Evolutionary conservation across 2,113 vertebrate genomes (phyloP), one percentile per base, ranked within the genome.

Genomic region (Pangasianodon hypophthalmus): DNA sequence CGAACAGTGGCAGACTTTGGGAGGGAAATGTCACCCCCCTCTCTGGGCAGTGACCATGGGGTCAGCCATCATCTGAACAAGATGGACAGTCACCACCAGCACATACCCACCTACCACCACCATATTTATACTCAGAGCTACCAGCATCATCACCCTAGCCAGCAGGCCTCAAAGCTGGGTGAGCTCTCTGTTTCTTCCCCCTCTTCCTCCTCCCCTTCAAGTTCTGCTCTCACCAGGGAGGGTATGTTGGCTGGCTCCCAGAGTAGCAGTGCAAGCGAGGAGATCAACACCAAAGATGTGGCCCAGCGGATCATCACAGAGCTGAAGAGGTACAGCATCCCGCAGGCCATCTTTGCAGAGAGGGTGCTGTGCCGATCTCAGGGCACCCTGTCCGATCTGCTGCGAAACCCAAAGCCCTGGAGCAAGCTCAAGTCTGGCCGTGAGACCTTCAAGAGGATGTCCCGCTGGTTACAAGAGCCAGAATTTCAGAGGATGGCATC

Each of bases 371-470:
- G 96, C 89, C 92, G 97, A 90, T 97, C 97, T 86, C 97, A 97
- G 93, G 97, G 97, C 88, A 97, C 97, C 0, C 94, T 97, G 92
- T 97, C 96, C 8, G 97, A 97, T 94, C 96, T 97, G 91, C 95
- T 97, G 92, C 95, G 96, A 93, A 97, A 97, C 95, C 97, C 97
- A 89, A 97, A 97, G 91, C 97, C 97, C 84, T 97, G 96, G 96
- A 96, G 96, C 93, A 97, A 97, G 92, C 96, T 97, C 91, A 97
- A 97, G 94, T 97, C 97, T 1, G 97, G 97, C 90, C 95, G 96
- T 21, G 96, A 97, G 95, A 97, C 97, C 93, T 97, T 97, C 92
- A 97, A 97, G 94, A 96, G 97, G 92, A 97, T 97, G 97, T 97
- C 96, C 93, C 93, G 96, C 69, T 97, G 97, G 97, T 96, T 97